Base-by-base conservation (phyloP, 2,888 invertebrate species). In the Idaea biselata region DNA sequence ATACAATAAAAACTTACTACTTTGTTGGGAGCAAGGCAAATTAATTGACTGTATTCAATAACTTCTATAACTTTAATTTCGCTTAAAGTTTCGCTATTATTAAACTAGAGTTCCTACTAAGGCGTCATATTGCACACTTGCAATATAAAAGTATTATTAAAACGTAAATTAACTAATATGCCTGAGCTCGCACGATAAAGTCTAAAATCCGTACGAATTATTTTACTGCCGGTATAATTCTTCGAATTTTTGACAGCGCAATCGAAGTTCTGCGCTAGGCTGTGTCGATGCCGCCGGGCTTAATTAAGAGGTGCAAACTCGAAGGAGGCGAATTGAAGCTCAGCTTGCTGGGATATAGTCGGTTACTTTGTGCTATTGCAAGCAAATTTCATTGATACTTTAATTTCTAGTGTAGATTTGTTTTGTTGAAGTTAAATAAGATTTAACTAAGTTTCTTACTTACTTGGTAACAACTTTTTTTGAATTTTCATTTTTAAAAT, bases 211-310 rank as follows among this genome's bases (percentile, higher is more conserved):
- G 89, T 80, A 80, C 82, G 89, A 91, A 86, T 91, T 91, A 91
- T 90, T 91, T 87, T 83, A 86, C 86, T 84, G 80, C 83, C 81
- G 83, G 86, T 87, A 91, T 92, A 91, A 91, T 91, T 91, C 91
- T 91, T 91, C 84, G 89, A 88, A 90, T 92, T 91, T 92, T 92
- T 92, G 91, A 92, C 91, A 91, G 92, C 84, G 87, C 89, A 91
- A 91, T 92, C 89, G 91, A 91, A 91, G 89, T 91, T 91, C 86
- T 85, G 86, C 88, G 82, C 89, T 87, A 88, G 89, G 88, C 88
- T 69, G 74, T 79, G 84, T 84, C 81, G 80, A 44, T 44, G 84
- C 84, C 81, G 80, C 78, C 76, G 77, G 85, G 78, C 83, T 89
- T 91, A 91, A 91, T 92, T 91, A 91, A 89, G 88, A 87, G 81